Evolutionary conservation across 2,888 invertebrate genomes (phyloP), one percentile per base, ranked within the genome.

Genomic region (Acleris holmiana): DNA sequence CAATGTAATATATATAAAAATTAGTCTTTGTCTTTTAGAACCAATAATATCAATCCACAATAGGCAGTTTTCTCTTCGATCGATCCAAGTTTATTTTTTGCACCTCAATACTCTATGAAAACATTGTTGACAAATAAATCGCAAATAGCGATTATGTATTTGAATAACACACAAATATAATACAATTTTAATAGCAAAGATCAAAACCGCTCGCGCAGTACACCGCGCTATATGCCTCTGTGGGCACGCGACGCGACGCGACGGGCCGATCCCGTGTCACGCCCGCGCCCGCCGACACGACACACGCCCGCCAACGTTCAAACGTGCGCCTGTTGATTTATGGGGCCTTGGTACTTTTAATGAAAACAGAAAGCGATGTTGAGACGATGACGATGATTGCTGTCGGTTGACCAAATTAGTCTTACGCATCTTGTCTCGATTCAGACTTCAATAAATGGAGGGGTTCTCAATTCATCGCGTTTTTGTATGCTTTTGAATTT

Each of bases 211-310:
- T 56, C 76, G 35, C 35, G 35, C 35, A 35, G 13, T 35, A 13
- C 13, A 13, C 35, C 35, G 73, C 70, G 49, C 55, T 78, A 76
- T 25, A 71, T 67, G 71, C 65, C 64, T 67, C 64, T 69, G 56
- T 66, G 55, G 41, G 58, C 51, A 78, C 79, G 35, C 35, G 35
- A 81, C 82, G 81, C 82, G 82, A 82, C 76, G 79, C 74, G 73
- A 73, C 78, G 78, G 77, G 75, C 79, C 76, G 72, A 79, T 79
- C 81, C 79, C 73, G 69, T 76, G 79, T 77, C 78, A 76, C 78
- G 74, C 73, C 60, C 70, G 66, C 74, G 68, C 71, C 55, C 73
- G 68, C 71, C 60, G 62, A 56, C 62, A 62, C 64, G 59, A 65
- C 59, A 65, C 54, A 55, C 60, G 54, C 61, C 46, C 48, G 54